Percentiles rank a stretch among this genome's conserved stretches.
phyloP scores from a whole-genome alignment of 2,888 invertebrate species.

The Ypsolopha scabrella region DNA sequence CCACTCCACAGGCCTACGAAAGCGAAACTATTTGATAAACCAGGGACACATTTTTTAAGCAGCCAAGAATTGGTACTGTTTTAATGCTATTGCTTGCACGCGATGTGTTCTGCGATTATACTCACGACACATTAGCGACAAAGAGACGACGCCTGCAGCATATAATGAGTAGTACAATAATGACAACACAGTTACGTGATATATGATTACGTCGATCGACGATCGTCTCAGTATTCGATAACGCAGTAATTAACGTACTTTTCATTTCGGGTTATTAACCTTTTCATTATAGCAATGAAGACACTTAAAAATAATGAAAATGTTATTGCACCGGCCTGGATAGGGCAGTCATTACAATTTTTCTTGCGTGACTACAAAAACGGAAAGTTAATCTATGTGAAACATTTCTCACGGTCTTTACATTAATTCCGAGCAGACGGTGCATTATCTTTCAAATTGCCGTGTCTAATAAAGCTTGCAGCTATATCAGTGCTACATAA shows the following conservation, averaged over 20 bases:
- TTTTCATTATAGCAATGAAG: not conserved
- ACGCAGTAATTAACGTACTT: not conserved
- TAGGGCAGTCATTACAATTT: slow-evolving; percentile 7
- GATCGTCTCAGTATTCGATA: not conserved
- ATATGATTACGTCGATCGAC: not conserved
- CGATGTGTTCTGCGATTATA: not conserved
- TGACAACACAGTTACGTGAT: not conserved
- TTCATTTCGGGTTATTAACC: not conserved
- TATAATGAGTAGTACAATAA: not conserved
- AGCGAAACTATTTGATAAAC: not conserved
- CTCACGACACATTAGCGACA: not conserved
- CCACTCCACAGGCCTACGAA: slow-evolving; percentile 1
- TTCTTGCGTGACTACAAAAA: slow-evolving; percentile 52
- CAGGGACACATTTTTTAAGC: not conserved
- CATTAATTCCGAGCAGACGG: slow-evolving; percentile 13
- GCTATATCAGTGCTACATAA: no score
- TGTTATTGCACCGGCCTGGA: not conserved
- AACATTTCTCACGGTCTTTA: slow-evolving; percentile 56
- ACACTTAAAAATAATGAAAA: not conserved
- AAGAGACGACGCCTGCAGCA: not conserved
- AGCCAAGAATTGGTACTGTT: not conserved
- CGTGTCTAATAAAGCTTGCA: slow-evolving; percentile 8
- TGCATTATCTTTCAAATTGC: slow-evolving; percentile 22
- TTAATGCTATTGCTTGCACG: not conserved
- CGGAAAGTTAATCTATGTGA: slow-evolving; percentile 49